phyloP scores from a whole-genome alignment of 53 echinoderm and acorn worm species.

The Stichopus horrens region DNA sequence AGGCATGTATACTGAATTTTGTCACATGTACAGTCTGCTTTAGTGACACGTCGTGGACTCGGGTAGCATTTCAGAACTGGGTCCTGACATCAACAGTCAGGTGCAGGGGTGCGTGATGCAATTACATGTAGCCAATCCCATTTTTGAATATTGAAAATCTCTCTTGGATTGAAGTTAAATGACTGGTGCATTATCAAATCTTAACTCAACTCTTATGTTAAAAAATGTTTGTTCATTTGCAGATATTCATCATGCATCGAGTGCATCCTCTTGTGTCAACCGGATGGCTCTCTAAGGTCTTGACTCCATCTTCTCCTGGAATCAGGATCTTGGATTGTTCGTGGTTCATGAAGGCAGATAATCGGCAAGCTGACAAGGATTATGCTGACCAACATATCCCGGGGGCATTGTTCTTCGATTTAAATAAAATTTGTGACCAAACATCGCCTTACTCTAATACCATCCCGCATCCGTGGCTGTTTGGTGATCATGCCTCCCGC shows the following conservation, averaged over 20 bases:
- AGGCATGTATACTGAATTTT: too few species aligned
- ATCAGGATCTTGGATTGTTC: conserved; percentile 72
- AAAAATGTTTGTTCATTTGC: not conserved
- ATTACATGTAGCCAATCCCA: too few species aligned
- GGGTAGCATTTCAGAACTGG: too few species aligned
- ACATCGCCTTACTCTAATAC: conserved; percentile 62
- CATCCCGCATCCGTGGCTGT: conserved; percentile 67
- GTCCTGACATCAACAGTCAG: too few species aligned
- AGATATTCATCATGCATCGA: conserved; percentile 57
- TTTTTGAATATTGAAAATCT: too few species aligned
- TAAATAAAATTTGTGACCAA: conserved; percentile 50
- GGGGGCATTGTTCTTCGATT: conserved; percentile 73
- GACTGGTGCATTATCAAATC: too few species aligned
- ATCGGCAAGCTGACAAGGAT: conserved; percentile 59
- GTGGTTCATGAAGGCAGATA: conserved; percentile 60
- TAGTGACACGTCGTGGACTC: too few species aligned
- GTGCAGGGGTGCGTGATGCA: too few species aligned
- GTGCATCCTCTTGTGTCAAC: conserved; percentile 67
- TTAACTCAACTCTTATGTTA: too few species aligned
- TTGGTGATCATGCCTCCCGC: conserved; percentile 68
- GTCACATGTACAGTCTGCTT: too few species aligned
- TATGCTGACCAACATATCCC: conserved; percentile 75
- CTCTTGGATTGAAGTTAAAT: too few species aligned
- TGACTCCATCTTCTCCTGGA: conserved; percentile 55
- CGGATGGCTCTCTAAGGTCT: conserved; percentile 71